Base-by-base conservation (phyloP, 2,888 invertebrate species). In the Dusona sp. region DNA sequence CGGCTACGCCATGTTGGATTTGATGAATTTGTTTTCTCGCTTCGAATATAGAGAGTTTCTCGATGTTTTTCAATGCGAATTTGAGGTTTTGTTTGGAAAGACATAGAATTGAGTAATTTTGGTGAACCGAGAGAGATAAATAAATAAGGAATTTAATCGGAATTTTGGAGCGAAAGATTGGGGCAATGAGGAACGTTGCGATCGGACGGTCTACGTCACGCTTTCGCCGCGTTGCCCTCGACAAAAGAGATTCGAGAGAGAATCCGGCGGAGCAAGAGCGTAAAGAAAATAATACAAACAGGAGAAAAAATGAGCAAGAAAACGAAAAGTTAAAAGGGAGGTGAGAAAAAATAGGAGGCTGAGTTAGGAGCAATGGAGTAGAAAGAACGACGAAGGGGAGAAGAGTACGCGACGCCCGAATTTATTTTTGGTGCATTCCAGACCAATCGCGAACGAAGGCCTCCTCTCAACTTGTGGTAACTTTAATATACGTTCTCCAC, bases 371-470 rank as follows among this genome's bases (percentile, higher is more conserved):
- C 77, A 48, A 42, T 79, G 73, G 57, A 48, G 78, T 79, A 38
- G 81, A 83, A 83, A 83, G 74, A 72, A 57, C 42, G 70, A 38
- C 45, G 75, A 51, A 81, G 73, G 78, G 48, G 65, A 51, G 79
- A 68, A 22, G 68, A 61, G 57, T 16, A 29, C 42, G 70, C 87
- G 90, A 89, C 90, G 89, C 87, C 87, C 87, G 84, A 89, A 91
- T 89, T 90, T 92, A 92, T 92, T 92, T 92, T 92, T 90, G 90
- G 92, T 91, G 90, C 92, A 92, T 92, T 92, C 92, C 92, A 91
- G 88, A 88, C 89, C 87, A 87, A 87, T 84, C 84, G 79, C 70
- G 84, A 73, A 67, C 72, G 29, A 57, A 68, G 48, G 61, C 65
- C 75, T 68, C 80, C 25, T 68, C 70, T 45, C 65, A 19, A 36